Base-by-base conservation (phyloP, 2,113 vertebrate genomes). In the Carettochelys insculpta region DNA sequence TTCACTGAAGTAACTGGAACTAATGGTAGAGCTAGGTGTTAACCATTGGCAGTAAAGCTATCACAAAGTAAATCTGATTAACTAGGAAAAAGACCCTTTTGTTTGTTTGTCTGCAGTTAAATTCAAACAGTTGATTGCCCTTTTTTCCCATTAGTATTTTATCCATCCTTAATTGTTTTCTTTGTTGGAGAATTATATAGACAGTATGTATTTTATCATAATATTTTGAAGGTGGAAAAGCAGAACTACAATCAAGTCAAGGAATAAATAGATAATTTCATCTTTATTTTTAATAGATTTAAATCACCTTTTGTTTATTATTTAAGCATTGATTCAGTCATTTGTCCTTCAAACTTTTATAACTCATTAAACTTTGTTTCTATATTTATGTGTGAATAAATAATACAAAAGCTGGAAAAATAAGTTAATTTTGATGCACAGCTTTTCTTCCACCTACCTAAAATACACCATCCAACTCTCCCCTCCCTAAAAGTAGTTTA, bases 101-200 rank as follows among this genome's bases (percentile, higher is more conserved):
- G 71, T 90, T 81, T 47, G n/a, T 50, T 20, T 11, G 29, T 13
- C 61, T 41, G 53, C 45, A 84, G 61, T 80, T n/a, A 53, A 85
- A 3, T 16, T 90, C 88, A 92, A 87, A 13, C n/a, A n/a, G n/a
- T n/a, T 9, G 34, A 20, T 75, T 1, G 0, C 14, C 3, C 5
- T 82, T 89, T 68, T 79, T 89, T 90, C 79, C 86, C 90, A 19
- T 51, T 80, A 20, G 34, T 77, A 68, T 68, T 38, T 8, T 71
- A 45, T 22, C 3, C 25, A 61, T 45, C 24, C 86, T 51, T 5
- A 80, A 82, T 19, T 58, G 10, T 68, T 92, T 45, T 82, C 45
- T 17, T 53, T 51, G 2, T 54, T 81, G 86, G 54, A 58, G 81
- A 19, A 91, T 22, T 19, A 12, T 4, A 22, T 82, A 13, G n/a